Percentiles rank a stretch among this genome's conserved stretches.
phyloP scores from a whole-genome alignment of 2,113 vertebrate species.

The Gambusia affinis region DNA sequence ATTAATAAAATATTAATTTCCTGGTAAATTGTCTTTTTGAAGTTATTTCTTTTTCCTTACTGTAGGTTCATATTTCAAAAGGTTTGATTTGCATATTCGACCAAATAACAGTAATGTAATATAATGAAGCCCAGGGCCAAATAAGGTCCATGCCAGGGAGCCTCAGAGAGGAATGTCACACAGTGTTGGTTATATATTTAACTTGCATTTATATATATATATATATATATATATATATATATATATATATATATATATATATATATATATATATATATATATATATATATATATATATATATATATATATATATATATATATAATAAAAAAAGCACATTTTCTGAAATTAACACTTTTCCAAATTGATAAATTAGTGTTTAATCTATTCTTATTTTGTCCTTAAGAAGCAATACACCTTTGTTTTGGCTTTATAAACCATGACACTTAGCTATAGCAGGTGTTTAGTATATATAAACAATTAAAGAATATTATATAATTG shows the following conservation, averaged over 20 bases:
- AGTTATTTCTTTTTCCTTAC: conserved; percentile 29
- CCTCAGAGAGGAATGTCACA: neutral
- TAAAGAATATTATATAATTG: conserved; percentile 34
- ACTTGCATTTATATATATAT: neutral
- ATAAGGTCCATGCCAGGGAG: neutral
- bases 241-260: too few relatives aligned
- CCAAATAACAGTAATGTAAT: conserved; percentile 49
- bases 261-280: too few relatives aligned
- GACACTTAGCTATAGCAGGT: neutral
- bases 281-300: too few relatives aligned
- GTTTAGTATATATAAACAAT: conserved; percentile 10
- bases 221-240: too few relatives aligned
- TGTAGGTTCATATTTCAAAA: conserved; percentile 63
- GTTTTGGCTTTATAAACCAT: neutral
- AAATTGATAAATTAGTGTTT: neutral
- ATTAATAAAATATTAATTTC: conserved; percentile 82
- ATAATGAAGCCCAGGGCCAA: conserved; percentile 30
- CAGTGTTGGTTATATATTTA: neutral
- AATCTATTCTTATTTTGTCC: neutral
- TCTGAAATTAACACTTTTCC: neutral
- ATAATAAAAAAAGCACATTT: too few relatives aligned
- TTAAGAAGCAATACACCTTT: neutral
- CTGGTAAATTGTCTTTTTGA: conserved; percentile 42
- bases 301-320: too few relatives aligned
- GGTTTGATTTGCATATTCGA: conserved; percentile 61